Percentiles rank a stretch among this genome's conserved stretches.
Evolutionary conservation across 2,797 vertebrate genomes (phyloP).

Genomic region (Ara ararauna): DNA sequence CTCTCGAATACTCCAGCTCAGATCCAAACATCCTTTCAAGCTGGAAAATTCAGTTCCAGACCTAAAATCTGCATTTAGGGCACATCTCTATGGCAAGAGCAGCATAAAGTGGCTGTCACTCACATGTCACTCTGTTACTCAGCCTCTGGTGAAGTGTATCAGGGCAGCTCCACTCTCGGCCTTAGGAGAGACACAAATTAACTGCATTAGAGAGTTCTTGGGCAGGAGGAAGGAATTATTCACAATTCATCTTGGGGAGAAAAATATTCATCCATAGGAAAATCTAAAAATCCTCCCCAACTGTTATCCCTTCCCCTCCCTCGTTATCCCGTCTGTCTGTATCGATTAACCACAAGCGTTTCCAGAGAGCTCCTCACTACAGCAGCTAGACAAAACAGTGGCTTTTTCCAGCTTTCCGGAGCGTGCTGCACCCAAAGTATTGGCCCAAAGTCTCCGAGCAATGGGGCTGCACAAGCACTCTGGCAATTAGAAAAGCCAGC

Average conservation of each 20-base stretch:
- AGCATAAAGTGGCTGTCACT: slow-evolving; percentile 22
- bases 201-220: not conserved
- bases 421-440: not conserved
- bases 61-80: not conserved
- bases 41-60: not conserved
- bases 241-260: slow-evolving; percentile 26
- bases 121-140: not conserved
- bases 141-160: not conserved
- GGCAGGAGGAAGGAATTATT: slow-evolving; percentile 2
- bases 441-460: not conserved
- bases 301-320: not conserved
- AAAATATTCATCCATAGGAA: slow-evolving; percentile 42
- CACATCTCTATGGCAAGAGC: not conserved
- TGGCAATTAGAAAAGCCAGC: not conserved
- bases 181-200: not conserved
- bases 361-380: slow-evolving; percentile 41
- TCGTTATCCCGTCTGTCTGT: not conserved
- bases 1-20: not conserved
- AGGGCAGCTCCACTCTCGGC: not conserved
- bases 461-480: not conserved
- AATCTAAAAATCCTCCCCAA: not conserved
- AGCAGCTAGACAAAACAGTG: slow-evolving; percentile 41
- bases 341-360: not conserved
- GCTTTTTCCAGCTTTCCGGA: slow-evolving; percentile 1
- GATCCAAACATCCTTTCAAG: slow-evolving; percentile 27